Evolutionary conservation across 2,113 vertebrate genomes (phyloP).

Genomic region (Callipepla californica): DNA sequence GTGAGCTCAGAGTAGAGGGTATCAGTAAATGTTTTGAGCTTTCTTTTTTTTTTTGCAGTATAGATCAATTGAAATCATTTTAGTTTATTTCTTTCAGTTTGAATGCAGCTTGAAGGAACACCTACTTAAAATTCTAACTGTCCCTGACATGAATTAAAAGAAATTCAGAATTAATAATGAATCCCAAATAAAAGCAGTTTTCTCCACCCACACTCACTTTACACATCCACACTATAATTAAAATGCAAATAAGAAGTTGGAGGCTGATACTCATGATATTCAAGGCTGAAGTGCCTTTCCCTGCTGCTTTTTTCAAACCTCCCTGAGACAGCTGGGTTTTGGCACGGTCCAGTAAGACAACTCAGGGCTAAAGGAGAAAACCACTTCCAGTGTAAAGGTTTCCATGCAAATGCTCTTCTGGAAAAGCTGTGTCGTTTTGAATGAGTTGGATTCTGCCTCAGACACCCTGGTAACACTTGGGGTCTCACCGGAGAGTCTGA

Average conservation of each 20-base stretch:
- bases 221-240: neutral
- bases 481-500: neutral
- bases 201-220: neutral
- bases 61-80: neutral
- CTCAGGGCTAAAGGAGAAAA: neutral
- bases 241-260: neutral
- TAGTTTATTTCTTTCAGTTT: neutral
- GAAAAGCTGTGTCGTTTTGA: neutral
- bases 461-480: rapidly evolving
- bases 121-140: neutral
- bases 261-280: neutral
- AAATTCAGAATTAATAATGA: neutral
- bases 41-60: neutral
- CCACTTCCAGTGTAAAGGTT: neutral
- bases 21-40: neutral
- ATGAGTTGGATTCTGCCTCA: neutral
- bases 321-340: neutral
- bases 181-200: neutral
- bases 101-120: neutral
- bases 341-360: neutral
- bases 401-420: neutral
- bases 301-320: neutral
- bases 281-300: neutral
- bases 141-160: neutral
- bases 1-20: neutral